Base-by-base conservation (phyloP, 2,113 vertebrate genomes). In the Eudyptes chrysolophus region DNA sequence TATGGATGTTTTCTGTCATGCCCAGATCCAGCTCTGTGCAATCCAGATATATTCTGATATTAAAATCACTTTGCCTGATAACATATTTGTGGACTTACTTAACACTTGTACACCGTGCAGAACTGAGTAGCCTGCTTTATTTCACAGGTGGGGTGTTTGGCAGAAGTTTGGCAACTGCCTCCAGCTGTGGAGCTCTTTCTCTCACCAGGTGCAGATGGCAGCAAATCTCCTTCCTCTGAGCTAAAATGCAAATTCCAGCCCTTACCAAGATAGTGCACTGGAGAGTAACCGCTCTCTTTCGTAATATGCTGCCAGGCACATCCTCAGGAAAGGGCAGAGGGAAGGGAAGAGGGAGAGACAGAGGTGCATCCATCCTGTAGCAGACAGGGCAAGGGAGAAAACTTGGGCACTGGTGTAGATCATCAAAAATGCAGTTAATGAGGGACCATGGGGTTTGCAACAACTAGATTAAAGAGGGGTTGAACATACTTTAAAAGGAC, bases 201-300 rank as follows among this genome's bases (percentile, higher is more conserved):
- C 78, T 96, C 70, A 52, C 93, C 94, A 93, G 95, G 95, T 94
- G 89, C 94, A 97, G 94, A 95, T 97, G 96, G 95, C 97, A 96
- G 93, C 92, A 96, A 51, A 95, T 93, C 91, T 93, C 92, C 93
- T 96, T 95, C 87, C 89, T 90, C 87, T 2, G 0, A 76, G 65
- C 57, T 84, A 42, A 66, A 95, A 94, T 89, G 95, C 60, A 91
- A 89, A 89, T 78, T n/a, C 77, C 91, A 85, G 66, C 46, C 89
- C 75, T 93, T 92, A 65, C 81, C 93, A 90, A 87, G 77, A 60
- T 75, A 65, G 52, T 5, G 5, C 0, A 0, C 69, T 48, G 57
- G 34, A 85, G 71, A 92, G 54, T 58, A 84, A 76, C 70, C 2
- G 3, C 64, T 84, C 68, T 84, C 72, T 69, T 74, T 75, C 16